A percentile compares a stretch with the other conserved stretches of the same genome.
phyloP scores from a whole-genome alignment of 2,888 invertebrate species.

The Torymus aiolomorphi region DNA sequence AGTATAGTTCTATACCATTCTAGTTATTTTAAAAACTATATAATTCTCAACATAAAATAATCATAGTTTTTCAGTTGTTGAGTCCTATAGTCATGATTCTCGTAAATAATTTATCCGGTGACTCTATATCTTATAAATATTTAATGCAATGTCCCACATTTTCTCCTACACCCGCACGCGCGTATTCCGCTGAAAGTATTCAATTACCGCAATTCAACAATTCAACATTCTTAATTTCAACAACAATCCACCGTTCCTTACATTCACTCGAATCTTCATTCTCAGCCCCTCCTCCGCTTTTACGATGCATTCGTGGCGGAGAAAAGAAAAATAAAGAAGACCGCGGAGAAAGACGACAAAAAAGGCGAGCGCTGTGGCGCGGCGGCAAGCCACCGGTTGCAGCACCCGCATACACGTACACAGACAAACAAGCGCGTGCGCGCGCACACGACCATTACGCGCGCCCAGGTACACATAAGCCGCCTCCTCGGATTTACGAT shows the following conservation, averaged over 20 bases:
- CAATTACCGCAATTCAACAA: too few relatives aligned
- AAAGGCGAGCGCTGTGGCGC: neutral
- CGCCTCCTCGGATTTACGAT: conserved; percentile 65
- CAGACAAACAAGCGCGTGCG: neutral
- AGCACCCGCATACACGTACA: conserved; percentile 17
- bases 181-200: too few relatives aligned
- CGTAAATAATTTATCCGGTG: neutral
- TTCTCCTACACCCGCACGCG: too few relatives aligned
- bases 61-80: too few relatives aligned
- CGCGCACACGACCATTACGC: conserved; percentile 34
- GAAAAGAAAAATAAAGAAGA: conserved; percentile 23
- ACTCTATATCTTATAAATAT: too few relatives aligned
- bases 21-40: too few relatives aligned
- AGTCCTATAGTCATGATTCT: neutral
- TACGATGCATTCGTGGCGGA: neutral
- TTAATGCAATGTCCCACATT: too few relatives aligned
- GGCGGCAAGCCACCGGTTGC: conserved; percentile 46
- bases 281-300: conserved; percentile 4
- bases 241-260: neutral
- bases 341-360: neutral
- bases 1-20: too few relatives aligned
- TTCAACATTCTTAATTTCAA: too few relatives aligned
- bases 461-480: conserved; percentile 49
- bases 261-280: conserved; percentile 12
- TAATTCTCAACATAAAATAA: too few relatives aligned